Evolutionary conservation across 2,113 vertebrate species (phyloP).

Genomic region (Urocitellus parryii): DNA sequence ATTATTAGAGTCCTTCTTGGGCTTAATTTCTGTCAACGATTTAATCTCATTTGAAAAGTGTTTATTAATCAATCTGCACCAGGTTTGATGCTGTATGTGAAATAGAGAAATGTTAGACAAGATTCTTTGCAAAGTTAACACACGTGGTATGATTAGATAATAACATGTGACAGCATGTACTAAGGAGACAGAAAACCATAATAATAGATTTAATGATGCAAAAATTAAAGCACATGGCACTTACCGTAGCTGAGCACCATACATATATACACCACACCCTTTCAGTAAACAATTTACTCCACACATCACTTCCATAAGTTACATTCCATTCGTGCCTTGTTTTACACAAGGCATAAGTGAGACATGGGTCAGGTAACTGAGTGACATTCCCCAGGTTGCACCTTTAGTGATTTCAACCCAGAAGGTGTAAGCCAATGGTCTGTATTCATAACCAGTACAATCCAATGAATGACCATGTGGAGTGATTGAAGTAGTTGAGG

Average conservation of each 20-base stretch:
- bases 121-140: neutral
- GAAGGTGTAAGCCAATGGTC: neutral
- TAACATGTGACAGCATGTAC: neutral
- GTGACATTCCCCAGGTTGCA: neutral
- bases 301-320: neutral
- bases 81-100: neutral
- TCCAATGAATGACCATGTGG: neutral
- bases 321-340: neutral
- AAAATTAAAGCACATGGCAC: neutral
- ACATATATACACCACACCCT: neutral
- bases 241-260: neutral
- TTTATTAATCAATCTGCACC: neutral
- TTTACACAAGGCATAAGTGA: neutral
- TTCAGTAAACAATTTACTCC: neutral
- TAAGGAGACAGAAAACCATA: neutral
- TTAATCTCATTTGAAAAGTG: neutral
- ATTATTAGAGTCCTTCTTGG: neutral
- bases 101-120: neutral
- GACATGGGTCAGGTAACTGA: neutral
- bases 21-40: neutral
- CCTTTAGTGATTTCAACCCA: neutral
- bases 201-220: neutral
- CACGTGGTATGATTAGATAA: neutral
- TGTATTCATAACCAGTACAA: neutral
- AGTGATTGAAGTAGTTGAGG: neutral